Evolutionary conservation across 2,797 vertebrate species (phyloP).

Genomic region (Onychomys leucogaster): DNA sequence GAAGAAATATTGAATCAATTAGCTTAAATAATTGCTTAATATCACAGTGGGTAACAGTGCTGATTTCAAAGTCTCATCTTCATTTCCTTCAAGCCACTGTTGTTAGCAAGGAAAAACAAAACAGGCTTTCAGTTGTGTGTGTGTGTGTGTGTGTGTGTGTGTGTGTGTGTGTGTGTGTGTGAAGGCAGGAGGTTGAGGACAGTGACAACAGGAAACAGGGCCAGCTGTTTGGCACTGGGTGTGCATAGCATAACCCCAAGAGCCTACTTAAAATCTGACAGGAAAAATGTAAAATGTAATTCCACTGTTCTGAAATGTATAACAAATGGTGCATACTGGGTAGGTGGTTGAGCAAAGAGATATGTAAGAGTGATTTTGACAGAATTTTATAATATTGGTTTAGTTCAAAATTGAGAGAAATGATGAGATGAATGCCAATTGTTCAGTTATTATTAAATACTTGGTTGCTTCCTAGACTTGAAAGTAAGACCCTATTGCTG

Average conservation of each 20-base stretch:
- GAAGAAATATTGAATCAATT: background rate
- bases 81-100: background rate
- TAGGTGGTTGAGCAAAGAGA: background rate
- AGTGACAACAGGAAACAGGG: background rate
- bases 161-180: background rate
- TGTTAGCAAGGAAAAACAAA: background rate
- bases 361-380: background rate
- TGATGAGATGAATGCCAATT: background rate
- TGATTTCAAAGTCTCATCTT: background rate
- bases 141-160: background rate
- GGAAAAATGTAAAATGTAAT: background rate
- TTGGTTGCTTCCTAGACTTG: background rate
- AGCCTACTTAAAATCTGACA: too few relatives aligned
- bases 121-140: background rate
- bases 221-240: background rate
- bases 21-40: background rate
- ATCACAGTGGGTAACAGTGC: background rate
- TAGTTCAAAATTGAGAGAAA: background rate
- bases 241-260: background rate
- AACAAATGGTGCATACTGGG: background rate
- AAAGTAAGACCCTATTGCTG: background rate
- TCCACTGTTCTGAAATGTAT: background rate
- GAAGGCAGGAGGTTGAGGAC: background rate
- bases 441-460: background rate
- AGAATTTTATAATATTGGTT: background rate